Base-by-base conservation (phyloP, 2,888 invertebrate genomes). In the Agapetus fuscipes region DNA sequence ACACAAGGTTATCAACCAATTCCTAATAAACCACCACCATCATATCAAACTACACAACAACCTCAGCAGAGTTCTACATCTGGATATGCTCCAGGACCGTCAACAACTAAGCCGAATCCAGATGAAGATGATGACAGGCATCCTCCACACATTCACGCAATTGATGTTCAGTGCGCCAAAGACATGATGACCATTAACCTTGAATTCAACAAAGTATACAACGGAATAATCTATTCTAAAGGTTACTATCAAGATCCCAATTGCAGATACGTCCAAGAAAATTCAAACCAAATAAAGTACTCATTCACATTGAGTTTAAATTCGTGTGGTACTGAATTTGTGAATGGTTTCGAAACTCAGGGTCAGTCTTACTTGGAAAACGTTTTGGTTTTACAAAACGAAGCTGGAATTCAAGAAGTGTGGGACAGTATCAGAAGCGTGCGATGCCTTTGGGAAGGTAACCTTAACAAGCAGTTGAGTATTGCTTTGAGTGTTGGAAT, bases 151-250 rank as follows among this genome's bases (percentile, higher is more conserved):
- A 81, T 86, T 49, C 81, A 83, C 54, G 74, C 72, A 1, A 76
- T 86, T 39, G 76, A 82, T 27, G 86, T 86, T 1, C 72, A 81
- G 52, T 86, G 86, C 52, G 80, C 81, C 41, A 85, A 84, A 56
- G 83, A 83, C 48, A 79, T 80, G 77, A 86, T 87, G 86, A 82
- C 79, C 2, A 84, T 86, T 43, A 76, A 80, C 49, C 74, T 86
- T 7, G 82, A 83, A 58, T 87, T 86, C 59, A 83, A 84, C 57
- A 73, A 80, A 45, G 67, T 64, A 12, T 87, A 83, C 56, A 76
- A 84, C 49, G 87, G 87, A 1, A 71, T 86, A 10, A 83, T 87
- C 49, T 87, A 87, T 54, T 83, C 85, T 1, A 85, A 85, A 66
- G 85, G 83, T 31, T 79, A 71, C 52, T 76, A 66, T 58, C 77